Conservation (phyloP, 2,888 invertebrate genomes). For the Acrocera orbiculus region DNA sequence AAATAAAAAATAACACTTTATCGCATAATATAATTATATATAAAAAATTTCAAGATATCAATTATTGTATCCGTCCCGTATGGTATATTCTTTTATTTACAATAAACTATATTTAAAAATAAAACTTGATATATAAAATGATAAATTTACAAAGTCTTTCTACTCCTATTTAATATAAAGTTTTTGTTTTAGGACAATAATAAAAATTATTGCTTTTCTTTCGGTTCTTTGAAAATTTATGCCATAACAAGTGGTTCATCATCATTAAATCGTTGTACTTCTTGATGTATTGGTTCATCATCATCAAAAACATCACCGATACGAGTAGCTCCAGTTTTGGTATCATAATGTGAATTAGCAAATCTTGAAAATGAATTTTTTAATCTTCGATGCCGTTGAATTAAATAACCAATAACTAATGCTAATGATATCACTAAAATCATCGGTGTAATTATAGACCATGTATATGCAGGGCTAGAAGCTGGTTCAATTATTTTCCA, state of each 20-base stretch:
- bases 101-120: too few species aligned
- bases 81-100: too few species aligned
- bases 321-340: conserved; percentile 70
- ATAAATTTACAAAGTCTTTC: not conserved
- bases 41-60: too few species aligned
- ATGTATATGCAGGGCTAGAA: conserved; percentile 15
- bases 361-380: conserved; percentile 64
- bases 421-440: conserved; percentile 35
- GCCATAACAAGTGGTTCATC: conserved; percentile 88
- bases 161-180: not conserved
- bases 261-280: conserved; percentile 76
- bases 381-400: conserved; percentile 51
- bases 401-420: conserved; percentile 41
- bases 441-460: conserved; percentile 39
- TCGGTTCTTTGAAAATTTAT: too few species aligned
- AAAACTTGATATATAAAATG: too few species aligned
- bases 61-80: too few species aligned
- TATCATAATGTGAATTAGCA: conserved; percentile 71
- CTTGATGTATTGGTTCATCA: conserved; percentile 66
- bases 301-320: conserved; percentile 57
- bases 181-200: too few species aligned
- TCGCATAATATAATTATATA: too few species aligned
- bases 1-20: too few species aligned
- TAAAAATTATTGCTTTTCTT: not conserved
- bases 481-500: conserved; percentile 12